Base-by-base conservation (phyloP, 2,113 vertebrate genomes). In the Catagonus wagneri region DNA sequence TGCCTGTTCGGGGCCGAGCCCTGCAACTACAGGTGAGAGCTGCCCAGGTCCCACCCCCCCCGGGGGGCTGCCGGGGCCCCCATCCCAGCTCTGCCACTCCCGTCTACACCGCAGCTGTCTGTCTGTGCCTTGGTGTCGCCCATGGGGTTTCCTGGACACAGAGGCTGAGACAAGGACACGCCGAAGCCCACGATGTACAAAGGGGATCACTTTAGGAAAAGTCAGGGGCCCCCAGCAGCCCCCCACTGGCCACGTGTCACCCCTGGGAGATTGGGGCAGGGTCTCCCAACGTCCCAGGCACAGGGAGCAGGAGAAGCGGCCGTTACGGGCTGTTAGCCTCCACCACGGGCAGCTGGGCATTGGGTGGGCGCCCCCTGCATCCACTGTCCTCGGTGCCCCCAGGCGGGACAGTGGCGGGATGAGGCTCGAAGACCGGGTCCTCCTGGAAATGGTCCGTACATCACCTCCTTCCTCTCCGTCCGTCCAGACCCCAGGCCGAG, bases 11-110 rank as follows among this genome's bases (percentile, higher is more conserved):
- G 98, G 20, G 98, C 98, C 0, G 98, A 99, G 1, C 98, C 98
- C 88, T 99, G 99, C 98, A 99, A 97, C 83, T 93, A 98, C 98
- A 98, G 98, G 99, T 99, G 97, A 54, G 98, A 83, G 80, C 60
- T 61, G 4, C 44, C 56, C 3, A 0, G 3, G 19, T 2, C 19
- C 14, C 17, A 23, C 19, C 0, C 39, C n/a, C 3, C 25, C 32
- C n/a, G n/a, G n/a, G n/a, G n/a, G 52, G 4, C 65, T 27, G 10
- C 39, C 23, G 17, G 36, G 1, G 8, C 16, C 79, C 89, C 12
- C 36, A 56, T 23, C 74, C 61, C 22, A 0, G 4, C 39, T 11
- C 0, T 0, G 44, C 4, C 79, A 17, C 65, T 2, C 61, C 61
- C 9, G 4, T 16, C 68, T 22, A 23, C 13, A 20, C 16, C 13